Evolutionary conservation across 1,140 invertebrate species (phyloP).

Genomic region (Cephus cinctus): DNA sequence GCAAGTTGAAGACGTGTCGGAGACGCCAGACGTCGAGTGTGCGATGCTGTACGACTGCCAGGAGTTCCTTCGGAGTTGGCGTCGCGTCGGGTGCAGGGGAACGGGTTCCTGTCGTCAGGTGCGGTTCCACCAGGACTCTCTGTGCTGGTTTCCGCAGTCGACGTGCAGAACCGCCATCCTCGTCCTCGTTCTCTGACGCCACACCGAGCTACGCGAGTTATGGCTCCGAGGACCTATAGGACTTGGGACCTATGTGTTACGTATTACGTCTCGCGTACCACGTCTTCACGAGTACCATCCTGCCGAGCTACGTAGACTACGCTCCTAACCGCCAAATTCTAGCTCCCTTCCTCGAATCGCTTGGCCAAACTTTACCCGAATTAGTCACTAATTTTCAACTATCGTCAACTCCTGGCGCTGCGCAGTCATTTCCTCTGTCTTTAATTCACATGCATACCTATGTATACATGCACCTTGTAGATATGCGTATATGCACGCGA

Average conservation of each 20-base stretch:
- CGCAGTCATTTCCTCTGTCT: background rate
- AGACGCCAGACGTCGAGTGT: slow-evolving; percentile 1
- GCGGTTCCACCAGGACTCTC: background rate
- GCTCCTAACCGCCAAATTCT: background rate
- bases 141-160: background rate
- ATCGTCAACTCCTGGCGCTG: background rate
- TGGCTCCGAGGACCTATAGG: background rate
- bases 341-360: slow-evolving; percentile 1
- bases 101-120: background rate
- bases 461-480: background rate
- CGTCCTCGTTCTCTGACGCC: too few species aligned
- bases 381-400: slow-evolving; percentile 10
- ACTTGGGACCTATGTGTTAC: background rate
- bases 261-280: background rate
- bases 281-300: too few species aligned
- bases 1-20: slow-evolving; percentile 3
- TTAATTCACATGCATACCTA: background rate
- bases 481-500: too few species aligned
- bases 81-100: too few species aligned
- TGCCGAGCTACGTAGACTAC: too few species aligned
- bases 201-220: background rate
- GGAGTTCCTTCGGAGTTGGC: background rate
- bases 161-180: background rate
- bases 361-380: slow-evolving; percentile 4
- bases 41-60: background rate